phyloP scores from a whole-genome alignment of 2,888 invertebrate species.

The Syrista parreyssii region DNA sequence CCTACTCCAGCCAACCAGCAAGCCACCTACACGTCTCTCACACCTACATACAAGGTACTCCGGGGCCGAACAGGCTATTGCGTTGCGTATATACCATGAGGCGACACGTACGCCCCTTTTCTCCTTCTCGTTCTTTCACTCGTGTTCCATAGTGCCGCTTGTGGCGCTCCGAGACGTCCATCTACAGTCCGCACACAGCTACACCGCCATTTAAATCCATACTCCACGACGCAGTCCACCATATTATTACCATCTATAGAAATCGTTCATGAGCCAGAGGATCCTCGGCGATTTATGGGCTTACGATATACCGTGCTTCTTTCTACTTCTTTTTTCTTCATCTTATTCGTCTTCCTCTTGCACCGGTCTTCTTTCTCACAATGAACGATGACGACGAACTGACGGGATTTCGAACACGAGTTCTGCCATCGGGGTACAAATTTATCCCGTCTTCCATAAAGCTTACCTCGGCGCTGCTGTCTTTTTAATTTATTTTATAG shows the following conservation, averaged over 20 bases:
- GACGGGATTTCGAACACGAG: not conserved
- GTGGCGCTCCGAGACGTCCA: slow-evolving; percentile 15
- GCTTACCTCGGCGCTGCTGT: not conserved
- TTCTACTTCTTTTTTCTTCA: not conserved
- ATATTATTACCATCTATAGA: slow-evolving; percentile 26
- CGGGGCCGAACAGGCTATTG: not conserved
- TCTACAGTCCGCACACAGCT: slow-evolving; percentile 19
- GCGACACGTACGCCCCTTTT: slow-evolving; percentile 3
- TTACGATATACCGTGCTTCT: slow-evolving; percentile 11
- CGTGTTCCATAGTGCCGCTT: not conserved
- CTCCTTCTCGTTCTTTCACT: not conserved
- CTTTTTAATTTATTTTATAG: not conserved
- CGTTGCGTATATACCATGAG: not conserved
- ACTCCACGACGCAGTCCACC: slow-evolving; percentile 11
- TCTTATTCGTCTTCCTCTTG: not conserved
- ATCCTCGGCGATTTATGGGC: slow-evolving; percentile 19
- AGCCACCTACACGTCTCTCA: slow-evolving; percentile 39
- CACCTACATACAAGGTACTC: slow-evolving; percentile 24
- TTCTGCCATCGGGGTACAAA: not conserved
- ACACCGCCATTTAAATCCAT: slow-evolving; percentile 24
- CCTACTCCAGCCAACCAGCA: slow-evolving; percentile 21
- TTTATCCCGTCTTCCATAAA: not conserved
- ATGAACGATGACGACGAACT: not conserved
- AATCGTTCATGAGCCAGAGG: slow-evolving; percentile 23
- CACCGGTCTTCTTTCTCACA: not conserved